Evolutionary conservation across 1,140 invertebrate species (phyloP).

Genomic region (Heterodera schachtii): DNA sequence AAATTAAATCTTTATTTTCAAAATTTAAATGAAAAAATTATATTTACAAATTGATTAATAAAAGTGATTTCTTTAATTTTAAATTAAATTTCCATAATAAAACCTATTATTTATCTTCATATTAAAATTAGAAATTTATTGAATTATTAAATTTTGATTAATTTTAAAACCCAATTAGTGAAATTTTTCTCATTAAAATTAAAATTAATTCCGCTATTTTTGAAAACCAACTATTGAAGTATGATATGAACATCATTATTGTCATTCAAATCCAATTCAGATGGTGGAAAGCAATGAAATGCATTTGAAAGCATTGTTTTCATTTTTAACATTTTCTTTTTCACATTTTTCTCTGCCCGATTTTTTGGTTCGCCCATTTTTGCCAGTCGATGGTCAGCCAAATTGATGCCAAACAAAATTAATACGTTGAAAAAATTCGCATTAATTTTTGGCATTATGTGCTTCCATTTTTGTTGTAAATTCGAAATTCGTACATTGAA

Average conservation of each 20-base stretch:
- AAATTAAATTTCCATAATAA: too few species aligned
- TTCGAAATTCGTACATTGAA: background rate
- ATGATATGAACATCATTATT: background rate
- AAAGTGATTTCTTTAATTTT: too few species aligned
- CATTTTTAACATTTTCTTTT: background rate
- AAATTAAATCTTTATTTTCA: too few species aligned
- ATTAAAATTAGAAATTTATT: too few species aligned
- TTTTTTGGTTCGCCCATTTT: background rate
- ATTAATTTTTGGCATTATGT: background rate
- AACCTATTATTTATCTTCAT: too few species aligned
- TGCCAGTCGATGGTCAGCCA: background rate
- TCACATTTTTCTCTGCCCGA: background rate
- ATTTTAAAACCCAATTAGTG: too few species aligned
- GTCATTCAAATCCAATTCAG: background rate
- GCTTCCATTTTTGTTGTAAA: background rate
- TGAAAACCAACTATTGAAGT: background rate
- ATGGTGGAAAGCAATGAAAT: background rate
- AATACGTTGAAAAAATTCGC: background rate
- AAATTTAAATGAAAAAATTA: too few species aligned
- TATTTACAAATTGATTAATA: too few species aligned
- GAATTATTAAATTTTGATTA: too few species aligned
- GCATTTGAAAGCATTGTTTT: background rate
- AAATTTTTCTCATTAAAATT: too few species aligned
- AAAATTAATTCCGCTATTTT: too few species aligned
- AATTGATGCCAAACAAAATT: background rate